These are phyloP conservation scores for Celastrina argiolus DNA, from an alignment of 2,888 invertebrate genomes.

Conservation along the genomic window DNA sequence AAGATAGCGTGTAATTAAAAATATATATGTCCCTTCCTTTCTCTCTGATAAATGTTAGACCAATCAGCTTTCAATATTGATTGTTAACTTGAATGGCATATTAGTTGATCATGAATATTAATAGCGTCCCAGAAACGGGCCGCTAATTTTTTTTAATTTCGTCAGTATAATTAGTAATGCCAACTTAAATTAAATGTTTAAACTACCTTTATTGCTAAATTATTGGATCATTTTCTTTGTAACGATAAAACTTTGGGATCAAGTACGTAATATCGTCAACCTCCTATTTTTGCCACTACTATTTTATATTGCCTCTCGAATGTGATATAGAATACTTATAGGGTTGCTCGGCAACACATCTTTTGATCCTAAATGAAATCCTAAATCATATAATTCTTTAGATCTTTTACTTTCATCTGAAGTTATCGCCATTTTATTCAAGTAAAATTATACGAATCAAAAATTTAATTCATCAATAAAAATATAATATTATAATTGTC, in stretches of 20 bases:
- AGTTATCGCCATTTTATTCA: not conserved
- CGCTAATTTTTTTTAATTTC: too few species aligned
- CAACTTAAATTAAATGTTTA: not conserved
- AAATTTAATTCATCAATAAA: not conserved
- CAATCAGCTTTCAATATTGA: too few species aligned
- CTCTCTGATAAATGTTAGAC: too few species aligned
- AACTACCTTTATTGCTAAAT: not conserved
- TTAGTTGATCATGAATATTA: too few species aligned
- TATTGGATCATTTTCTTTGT: not conserved
- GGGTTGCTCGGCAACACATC: not conserved
- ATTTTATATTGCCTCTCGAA: constrained; percentile 1
- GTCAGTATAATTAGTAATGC: too few species aligned
- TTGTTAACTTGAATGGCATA: too few species aligned
- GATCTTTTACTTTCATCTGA: not conserved
- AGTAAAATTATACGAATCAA: not conserved
- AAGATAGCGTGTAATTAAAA: too few species aligned
- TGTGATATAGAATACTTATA: not conserved
- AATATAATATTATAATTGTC: too few species aligned
- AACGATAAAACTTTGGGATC: not conserved
- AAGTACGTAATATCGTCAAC: not conserved
- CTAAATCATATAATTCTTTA: constrained; percentile 1
- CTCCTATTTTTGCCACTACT: not conserved
- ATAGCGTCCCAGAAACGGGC: too few species aligned
- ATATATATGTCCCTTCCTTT: too few species aligned
- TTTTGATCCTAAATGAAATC: constrained; percentile 3